phyloP scores from a whole-genome alignment of 2,113 vertebrate species.

The Chionodraco myersi region DNA sequence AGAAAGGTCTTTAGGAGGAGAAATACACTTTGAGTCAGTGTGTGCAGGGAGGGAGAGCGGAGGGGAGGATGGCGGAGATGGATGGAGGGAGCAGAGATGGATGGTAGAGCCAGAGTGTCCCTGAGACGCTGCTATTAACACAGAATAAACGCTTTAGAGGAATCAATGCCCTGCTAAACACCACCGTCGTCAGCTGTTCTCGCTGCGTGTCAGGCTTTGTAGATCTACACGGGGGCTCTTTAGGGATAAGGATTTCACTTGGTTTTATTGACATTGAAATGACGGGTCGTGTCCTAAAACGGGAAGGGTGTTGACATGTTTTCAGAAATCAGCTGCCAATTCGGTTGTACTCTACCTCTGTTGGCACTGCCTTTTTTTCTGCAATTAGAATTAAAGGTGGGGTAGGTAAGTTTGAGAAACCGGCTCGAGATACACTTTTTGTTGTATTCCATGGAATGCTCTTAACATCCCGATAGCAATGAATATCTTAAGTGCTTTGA shows the following conservation, averaged over 20 bases:
- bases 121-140: slow-evolving; percentile 64
- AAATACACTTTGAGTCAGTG: slow-evolving; percentile 10
- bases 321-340: slow-evolving; percentile 3
- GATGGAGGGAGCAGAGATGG: slow-evolving; percentile 45
- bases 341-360: not conserved
- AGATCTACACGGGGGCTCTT: slow-evolving; percentile 13
- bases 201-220: slow-evolving; percentile 20
- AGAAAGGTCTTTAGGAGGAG: slow-evolving; percentile 25
- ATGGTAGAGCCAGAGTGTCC: slow-evolving; percentile 46
- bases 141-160: slow-evolving; percentile 56
- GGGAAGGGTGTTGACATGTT: not conserved
- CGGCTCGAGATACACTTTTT: too few relatives aligned
- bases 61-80: not conserved
- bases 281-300: slow-evolving; percentile 31
- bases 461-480: too few relatives aligned
- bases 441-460: too few relatives aligned
- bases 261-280: slow-evolving; percentile 51
- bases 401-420: too few relatives aligned
- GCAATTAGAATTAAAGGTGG: too few relatives aligned
- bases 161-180: slow-evolving; percentile 65
- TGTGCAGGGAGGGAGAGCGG: not conserved
- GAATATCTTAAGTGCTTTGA: too few relatives aligned
- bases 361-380: not conserved
- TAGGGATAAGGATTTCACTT: slow-evolving; percentile 22
- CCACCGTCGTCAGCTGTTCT: slow-evolving; percentile 34